Evolutionary conservation across 2,888 invertebrate species (phyloP), one percentile per base, ranked within the genome.

Genomic region (Thereva nobilitata): DNA sequence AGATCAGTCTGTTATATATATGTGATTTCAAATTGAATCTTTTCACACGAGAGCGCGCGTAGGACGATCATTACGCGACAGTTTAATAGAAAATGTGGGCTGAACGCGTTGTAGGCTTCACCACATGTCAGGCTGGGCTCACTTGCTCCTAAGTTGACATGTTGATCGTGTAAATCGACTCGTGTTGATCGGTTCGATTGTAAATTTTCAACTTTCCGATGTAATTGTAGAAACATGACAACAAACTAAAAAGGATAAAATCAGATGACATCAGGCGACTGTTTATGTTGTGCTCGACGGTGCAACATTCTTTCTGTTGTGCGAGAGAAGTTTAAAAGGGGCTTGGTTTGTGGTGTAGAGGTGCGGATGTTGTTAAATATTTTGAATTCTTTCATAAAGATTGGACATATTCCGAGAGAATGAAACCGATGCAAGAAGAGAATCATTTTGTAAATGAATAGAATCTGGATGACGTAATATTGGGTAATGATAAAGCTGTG

Each of bases 31-130:
- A 47, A 59, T 47, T 59, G 57, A 38, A 47, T 47, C 47, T 59
- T 59, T 59, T n/a, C 10, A 40, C 35, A 23, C 23, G 50, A 45
- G 12, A 41, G 35, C n/a, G 5, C 52, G 57, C 57, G 66, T 66
- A 57, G 66, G 66, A 57, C 52, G 57, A 59, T 66, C 57, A 66
- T 66, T 66, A 66, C 57, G 52, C 44, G 57, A 57, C 66, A 66
- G 45, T 59, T 66, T 66, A 66, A 66, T 66, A 56, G 57, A 12
- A 12, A 57, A 23, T 61, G 66, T 66, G 57, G 66, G 66, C 57
- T 44, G 52, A 52, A 56, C 57, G 42, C 44, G 66, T 57, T 66
- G 66, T 66, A 57, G 50, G 57, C 54, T 47, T 64, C 45, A 45
- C 37, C 34, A 54, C 54, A 34, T 40, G 53, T 64, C 53, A 54